Base-by-base conservation (phyloP, 2,888 invertebrate genomes). In the Lasioglossum marginatum region DNA sequence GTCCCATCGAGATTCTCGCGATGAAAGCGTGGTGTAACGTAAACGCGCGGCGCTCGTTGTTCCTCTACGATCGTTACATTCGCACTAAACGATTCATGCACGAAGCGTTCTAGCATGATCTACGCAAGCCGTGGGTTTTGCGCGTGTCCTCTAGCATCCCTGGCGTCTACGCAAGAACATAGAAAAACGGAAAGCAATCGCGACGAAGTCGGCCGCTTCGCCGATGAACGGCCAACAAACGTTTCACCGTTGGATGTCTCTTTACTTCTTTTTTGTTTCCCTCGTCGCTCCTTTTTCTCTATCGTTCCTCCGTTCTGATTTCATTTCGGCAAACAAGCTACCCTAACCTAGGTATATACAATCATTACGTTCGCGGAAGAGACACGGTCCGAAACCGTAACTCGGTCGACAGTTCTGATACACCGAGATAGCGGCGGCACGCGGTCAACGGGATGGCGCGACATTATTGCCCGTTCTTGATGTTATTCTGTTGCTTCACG, bases 391-490 rank as follows among this genome's bases (percentile, higher is more conserved):
- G 40, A 27, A 23, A 78, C 70, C 83, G 79, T 66, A 66, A 57
- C 83, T 79, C 82, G 70, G 81, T 79, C 85, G 79, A 89, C 85
- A 86, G 83, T 86, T 81, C 81, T 78, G 83, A 83, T 75, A 79
- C 86, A 83, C 86, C 84, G 77, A 78, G 85, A 77, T 71, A 70
- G 81, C 77, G 75, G 82, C 75, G 81, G 43, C 81, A 78, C 80
- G 72, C 40, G 72, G 76, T 34, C 37, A 45, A 43, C 40, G 72
- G 34, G 43, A 68, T 81, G 77, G 78, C 83, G 82, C 88, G 77
- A 81, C 85, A 93, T 93, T 94, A 92, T 94, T 94, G 93, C 43
- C 93, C 85, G 80, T 90, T 92, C 82, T 93, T 92, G 71, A 92
- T 90, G 78, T 93, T 92, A 86, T 94, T 93, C 81, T 93, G 93